Percentiles rank a stretch among this genome's conserved stretches.
These are phyloP conservation scores for Porites evermanni DNA, from an alignment of 92 coral and sea anemone genomes.

Conservation along the genomic window DNA sequence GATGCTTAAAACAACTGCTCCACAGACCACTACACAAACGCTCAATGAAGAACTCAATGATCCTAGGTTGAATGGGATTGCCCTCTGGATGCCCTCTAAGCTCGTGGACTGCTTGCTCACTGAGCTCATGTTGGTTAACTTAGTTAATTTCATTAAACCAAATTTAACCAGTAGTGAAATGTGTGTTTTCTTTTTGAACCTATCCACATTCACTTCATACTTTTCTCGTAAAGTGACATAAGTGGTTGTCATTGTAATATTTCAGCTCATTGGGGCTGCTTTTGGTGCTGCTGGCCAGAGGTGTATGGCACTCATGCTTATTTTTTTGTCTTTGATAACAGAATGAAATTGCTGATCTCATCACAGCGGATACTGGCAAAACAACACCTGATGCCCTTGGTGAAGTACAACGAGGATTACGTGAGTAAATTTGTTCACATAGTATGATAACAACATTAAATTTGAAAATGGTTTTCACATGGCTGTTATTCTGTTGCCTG, in stretches of 20 bases:
- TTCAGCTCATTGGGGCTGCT: constrained; percentile 97
- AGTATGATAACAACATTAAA: too few species aligned
- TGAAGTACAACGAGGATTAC: constrained; percentile 92
- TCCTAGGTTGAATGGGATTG: too few species aligned
- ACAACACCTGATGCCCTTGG: constrained; percentile 97
- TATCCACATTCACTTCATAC: background rate
- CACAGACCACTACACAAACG: too few species aligned
- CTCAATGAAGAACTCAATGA: too few species aligned
- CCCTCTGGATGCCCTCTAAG: too few species aligned
- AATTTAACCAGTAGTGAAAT: too few species aligned
- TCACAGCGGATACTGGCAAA: constrained; percentile 93
- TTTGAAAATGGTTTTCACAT: too few species aligned
- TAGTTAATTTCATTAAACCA: too few species aligned
- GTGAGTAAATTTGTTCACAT: constrained; percentile 63
- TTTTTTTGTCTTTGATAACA: constrained; percentile 20
- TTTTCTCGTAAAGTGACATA: background rate
- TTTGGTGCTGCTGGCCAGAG: constrained; percentile 99
- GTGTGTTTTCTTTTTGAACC: background rate
- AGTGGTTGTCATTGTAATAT: background rate
- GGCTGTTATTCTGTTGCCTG: too few species aligned
- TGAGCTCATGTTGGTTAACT: too few species aligned
- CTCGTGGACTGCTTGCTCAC: too few species aligned
- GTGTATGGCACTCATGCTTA: constrained; percentile 87
- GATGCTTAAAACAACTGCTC: too few species aligned
- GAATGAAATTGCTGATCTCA: constrained; percentile 90